These are phyloP conservation scores for Paraescarpia echinospica DNA, from an alignment of 1,140 invertebrate genomes.

Conservation along the genomic window DNA sequence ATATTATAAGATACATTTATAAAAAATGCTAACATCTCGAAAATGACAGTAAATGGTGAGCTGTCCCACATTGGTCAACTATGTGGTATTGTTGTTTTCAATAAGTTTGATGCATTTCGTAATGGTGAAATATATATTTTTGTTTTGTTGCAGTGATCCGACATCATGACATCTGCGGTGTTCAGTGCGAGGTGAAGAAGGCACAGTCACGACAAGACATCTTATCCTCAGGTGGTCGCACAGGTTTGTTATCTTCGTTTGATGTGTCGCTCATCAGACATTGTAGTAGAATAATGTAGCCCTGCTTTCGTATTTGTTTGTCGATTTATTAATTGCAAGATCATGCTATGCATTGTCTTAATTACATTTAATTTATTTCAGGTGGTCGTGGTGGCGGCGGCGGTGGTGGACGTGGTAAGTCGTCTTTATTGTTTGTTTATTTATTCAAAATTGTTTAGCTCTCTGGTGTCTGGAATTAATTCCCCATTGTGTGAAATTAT, in stretches of 20 bases:
- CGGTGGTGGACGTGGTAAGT: conserved; percentile 10
- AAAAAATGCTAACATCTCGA: no score
- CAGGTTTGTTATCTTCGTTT: not conserved
- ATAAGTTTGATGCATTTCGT: not conserved
- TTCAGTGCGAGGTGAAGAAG: conserved; percentile 32
- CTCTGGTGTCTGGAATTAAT: no score
- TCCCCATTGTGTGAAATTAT: no score
- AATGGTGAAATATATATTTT: not conserved
- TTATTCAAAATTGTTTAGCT: no score
- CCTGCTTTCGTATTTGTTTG: not conserved
- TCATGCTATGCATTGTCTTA: not conserved
- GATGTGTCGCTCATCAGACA: not conserved
- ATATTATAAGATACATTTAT: no score
- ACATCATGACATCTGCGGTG: conserved; percentile 29
- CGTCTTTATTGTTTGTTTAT: not conserved
- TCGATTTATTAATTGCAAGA: not conserved
- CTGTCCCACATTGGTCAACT: not conserved
- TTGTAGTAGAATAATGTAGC: not conserved
- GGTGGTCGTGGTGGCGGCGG: conserved; percentile 10
- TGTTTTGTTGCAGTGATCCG: conserved; percentile 22
- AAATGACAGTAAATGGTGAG: no score
- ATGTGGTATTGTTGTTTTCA: not conserved
- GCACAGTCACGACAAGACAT: conserved; percentile 27
- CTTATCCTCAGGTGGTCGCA: not conserved
- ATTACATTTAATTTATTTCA: not conserved